Base-by-base conservation (phyloP, 2,888 invertebrate species). In the Stramonita haemastoma region DNA sequence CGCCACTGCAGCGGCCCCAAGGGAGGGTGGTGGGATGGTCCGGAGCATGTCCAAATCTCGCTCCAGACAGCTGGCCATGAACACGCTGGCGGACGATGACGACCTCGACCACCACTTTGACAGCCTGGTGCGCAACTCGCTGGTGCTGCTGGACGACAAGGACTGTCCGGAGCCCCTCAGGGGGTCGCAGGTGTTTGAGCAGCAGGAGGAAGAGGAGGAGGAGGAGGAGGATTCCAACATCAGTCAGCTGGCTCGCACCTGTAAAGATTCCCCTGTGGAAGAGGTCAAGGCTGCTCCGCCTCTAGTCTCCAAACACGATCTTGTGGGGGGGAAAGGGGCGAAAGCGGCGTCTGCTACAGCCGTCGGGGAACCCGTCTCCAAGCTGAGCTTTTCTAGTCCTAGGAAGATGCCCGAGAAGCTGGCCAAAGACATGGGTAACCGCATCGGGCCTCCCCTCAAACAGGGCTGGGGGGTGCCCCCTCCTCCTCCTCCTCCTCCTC, bases 41-140 rank as follows among this genome's bases (percentile, higher is more conserved):
- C 34, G 17, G 70, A 70, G 66, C 92, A 91, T 93, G 88, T 90
- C 92, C 77, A 92, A 93, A 86, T 91, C 92, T 8, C 91, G 93
- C 88, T 91, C 93, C 86, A 87, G 91, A n/a, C 93, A 92, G 90
- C 92, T 91, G 77, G 90, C 92, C 87, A 90, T 93, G 90, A 93
- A 94, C 89, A 94, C 94, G 29, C 90, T 94, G 84, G 94, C 93
- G 22, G 94, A 94, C 91, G 95, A 94, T 83, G 94, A 94, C 86
- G 94, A 94, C n/a, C n/a, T n/a, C n/a, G n/a, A n/a, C n/a, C n/a
- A n/a, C 89, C 93, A 92, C 81, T 91, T 93, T 73, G 94, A 95
- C 84, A 94, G 94, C 91, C 90, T 93, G 86, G 93, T 93, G 46
- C 92, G 94, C 70, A 94, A 93, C 92, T 94, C 94, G 26, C 73